Conservation (phyloP, 2,888 invertebrate genomes). For the Apamea monoglypha region DNA sequence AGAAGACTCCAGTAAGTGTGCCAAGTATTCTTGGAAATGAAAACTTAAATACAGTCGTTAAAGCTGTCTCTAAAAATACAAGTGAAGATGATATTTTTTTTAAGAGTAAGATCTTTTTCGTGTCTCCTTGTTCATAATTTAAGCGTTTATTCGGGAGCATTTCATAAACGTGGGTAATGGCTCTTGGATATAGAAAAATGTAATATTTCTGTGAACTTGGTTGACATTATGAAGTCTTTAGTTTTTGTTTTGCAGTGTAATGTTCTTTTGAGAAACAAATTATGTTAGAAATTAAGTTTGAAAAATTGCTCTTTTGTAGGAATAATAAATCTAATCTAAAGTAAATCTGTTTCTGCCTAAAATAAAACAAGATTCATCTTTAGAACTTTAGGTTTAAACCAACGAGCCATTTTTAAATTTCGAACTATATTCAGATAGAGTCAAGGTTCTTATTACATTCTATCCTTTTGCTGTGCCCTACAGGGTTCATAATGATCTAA, state of each 20-base stretch:
- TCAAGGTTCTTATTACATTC: too few species aligned
- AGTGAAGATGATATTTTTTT: background rate
- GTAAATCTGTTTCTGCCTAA: background rate
- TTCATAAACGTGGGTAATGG: background rate
- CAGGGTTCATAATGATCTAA: too few species aligned
- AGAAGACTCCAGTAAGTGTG: conserved; percentile 29
- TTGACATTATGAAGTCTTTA: background rate
- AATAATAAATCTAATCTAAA: background rate
- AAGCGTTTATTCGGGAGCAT: conserved; percentile 5
- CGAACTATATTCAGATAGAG: background rate
- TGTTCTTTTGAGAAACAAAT: background rate
- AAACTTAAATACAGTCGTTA: conserved; percentile 19
- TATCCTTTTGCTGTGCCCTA: too few species aligned
- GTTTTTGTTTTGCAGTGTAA: background rate
- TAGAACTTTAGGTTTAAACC: background rate
- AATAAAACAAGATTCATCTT: background rate
- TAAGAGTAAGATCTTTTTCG: background rate
- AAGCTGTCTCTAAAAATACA: conserved; percentile 18
- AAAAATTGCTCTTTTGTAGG: background rate
- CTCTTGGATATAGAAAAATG: background rate
- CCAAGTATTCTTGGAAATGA: conserved; percentile 42
- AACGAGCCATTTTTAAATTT: background rate
- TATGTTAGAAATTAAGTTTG: background rate
- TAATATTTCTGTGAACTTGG: background rate
- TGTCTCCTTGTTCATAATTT: background rate